Base-by-base conservation (phyloP, 2,888 invertebrate genomes). In the Heliconius erato region DNA sequence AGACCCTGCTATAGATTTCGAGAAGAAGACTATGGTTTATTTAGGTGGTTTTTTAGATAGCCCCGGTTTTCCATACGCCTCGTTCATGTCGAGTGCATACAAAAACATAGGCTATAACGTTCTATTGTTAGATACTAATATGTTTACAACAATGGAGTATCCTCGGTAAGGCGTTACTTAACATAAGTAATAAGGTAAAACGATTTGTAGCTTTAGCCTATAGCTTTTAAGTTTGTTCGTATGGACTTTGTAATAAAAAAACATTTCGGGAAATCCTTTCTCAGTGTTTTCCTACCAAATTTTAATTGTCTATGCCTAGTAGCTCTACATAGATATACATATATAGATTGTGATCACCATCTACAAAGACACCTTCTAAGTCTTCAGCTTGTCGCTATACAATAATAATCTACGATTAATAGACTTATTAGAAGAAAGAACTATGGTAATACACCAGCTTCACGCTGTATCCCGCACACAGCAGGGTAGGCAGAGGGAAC, bases 11-110 rank as follows among this genome's bases (percentile, higher is more conserved):
- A 79, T 94, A 5, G 87, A 89, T 80, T 88, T 89, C 68, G 88
- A 80, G 1, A 93, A 88, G 82, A 91, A 89, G 79, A 94, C 93
- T 0, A 6, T 92, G 19, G 5, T 95, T 54, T 95, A 91, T 69
- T 89, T 92, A 0, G 92, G 92, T 0, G 95, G 95, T 0, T 95
- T 87, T 79, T 54, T 93, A 85, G 94, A 94, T 59, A 91, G 90
- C 14, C 91, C 93, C 0, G 86, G 74, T 9, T 90, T 89, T 69
- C 87, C 89, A 0, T 84, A 89, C 0, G 91, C 90, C 0, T 71
- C 82, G 3, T 78, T 86, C 0, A 74, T 91, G 2, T 92, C 89
- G 1, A 77, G 83, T 0, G 67, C 84, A 0, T 95, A 94, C 79
- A 91, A 87, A 78, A 88, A 87, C 5, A 59, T 90, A 65, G 92